Conservation (phyloP, 2,113 vertebrate genomes). For the Nothoprocta pentlandii region DNA sequence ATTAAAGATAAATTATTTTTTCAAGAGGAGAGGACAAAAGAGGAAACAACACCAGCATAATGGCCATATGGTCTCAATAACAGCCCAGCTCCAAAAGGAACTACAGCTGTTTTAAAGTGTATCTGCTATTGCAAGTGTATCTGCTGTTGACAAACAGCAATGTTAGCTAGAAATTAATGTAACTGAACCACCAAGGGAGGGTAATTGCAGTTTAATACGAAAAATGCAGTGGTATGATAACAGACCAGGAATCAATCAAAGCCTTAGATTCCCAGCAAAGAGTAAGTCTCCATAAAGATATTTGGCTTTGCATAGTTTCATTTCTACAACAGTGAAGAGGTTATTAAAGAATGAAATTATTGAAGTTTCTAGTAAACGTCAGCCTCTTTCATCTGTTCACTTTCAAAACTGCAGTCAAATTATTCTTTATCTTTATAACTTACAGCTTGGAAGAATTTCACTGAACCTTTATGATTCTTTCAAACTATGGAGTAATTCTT, state of each 20-base stretch:
- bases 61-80: conserved; percentile 74
- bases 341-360: not conserved
- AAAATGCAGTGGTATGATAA: conserved; percentile 55
- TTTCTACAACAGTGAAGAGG: not conserved
- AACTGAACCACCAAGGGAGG: conserved; percentile 25
- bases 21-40: conserved; percentile 58
- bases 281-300: not conserved
- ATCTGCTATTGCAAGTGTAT: conserved; percentile 63
- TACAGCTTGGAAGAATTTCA: not conserved
- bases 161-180: conserved; percentile 54
- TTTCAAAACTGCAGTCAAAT: conserved; percentile 14
- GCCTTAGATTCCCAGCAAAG: not conserved
- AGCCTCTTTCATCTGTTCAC: not conserved
- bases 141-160: conserved; percentile 61
- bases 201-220: conserved; percentile 60
- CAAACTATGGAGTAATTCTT: not conserved
- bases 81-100: conserved; percentile 33
- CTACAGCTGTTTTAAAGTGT: conserved; percentile 69
- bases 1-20: conserved; percentile 66
- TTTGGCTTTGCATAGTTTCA: conserved; percentile 16
- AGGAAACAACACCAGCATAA: conserved; percentile 50
- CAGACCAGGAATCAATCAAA: conserved; percentile 54
- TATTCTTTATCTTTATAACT: not conserved
- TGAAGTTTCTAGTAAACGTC: not conserved
- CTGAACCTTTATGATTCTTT: not conserved